Conservation (phyloP, 2,113 vertebrate species). For the Cryptomyrus ogoouensis region DNA sequence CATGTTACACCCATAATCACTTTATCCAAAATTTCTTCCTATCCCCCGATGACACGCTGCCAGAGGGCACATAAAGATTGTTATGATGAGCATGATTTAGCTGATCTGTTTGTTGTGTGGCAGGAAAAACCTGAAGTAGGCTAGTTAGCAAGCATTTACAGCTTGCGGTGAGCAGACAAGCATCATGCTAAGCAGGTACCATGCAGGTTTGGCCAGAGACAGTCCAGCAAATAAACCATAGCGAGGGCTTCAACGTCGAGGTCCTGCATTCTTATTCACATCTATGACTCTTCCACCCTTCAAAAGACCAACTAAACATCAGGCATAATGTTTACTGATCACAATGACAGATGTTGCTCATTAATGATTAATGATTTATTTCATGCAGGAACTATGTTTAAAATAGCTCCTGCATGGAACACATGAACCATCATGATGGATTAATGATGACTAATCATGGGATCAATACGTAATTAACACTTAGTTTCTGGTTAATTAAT, state of each 20-base stretch:
- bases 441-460: neutral
- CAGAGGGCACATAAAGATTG: neutral
- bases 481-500: neutral
- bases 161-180: neutral
- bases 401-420: neutral
- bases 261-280: neutral
- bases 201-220: neutral
- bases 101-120: neutral
- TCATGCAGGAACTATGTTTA: neutral
- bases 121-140: neutral
- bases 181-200: neutral
- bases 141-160: neutral
- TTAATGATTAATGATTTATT: neutral
- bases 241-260: neutral
- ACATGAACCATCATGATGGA: neutral
- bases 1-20: neutral
- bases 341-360: neutral
- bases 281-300: neutral
- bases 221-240: neutral
- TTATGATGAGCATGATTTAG: neutral
- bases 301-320: neutral
- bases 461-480: neutral
- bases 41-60: neutral
- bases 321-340: neutral
- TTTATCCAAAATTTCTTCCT: neutral